phyloP scores from a whole-genome alignment of 64 coral and sea anemone species.

The Montipora efflorescens region DNA sequence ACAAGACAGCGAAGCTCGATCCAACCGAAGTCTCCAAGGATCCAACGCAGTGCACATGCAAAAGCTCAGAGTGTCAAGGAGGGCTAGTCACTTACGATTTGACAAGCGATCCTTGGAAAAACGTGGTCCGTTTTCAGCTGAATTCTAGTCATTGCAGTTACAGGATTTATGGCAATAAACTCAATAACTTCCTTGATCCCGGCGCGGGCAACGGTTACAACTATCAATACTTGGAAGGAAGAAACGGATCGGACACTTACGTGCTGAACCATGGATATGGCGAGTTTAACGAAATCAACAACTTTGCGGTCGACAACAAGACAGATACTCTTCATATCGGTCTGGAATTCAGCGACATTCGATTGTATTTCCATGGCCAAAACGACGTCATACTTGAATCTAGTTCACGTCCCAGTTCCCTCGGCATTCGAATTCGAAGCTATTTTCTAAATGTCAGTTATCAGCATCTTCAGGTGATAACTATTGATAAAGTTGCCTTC shows the following conservation, averaged over 20 bases:
- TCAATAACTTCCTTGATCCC: conserved; percentile 64
- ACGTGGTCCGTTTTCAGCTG: conserved; percentile 50
- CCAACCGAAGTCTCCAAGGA: conserved; percentile 54
- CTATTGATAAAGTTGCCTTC: conserved; percentile 31
- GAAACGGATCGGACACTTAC: conserved; percentile 55
- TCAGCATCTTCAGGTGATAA: conserved; percentile 29
- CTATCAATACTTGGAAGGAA: conserved; percentile 44
- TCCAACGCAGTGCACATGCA: conserved; percentile 40
- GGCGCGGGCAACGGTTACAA: conserved; percentile 52
- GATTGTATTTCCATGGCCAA: conserved; percentile 16
- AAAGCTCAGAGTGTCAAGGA: not conserved
- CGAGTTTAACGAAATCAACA: conserved; percentile 70
- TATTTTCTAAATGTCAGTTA: conserved; percentile 8
- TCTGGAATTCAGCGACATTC: conserved; percentile 42
- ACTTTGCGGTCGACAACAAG: conserved; percentile 27
- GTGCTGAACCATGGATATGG: conserved; percentile 55
- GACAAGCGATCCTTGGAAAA: conserved; percentile 5
- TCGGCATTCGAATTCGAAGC: conserved; percentile 17
- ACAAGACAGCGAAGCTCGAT: conserved; percentile 1
- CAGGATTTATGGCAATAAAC: conserved; percentile 40
- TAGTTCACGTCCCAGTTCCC: conserved; percentile 12
- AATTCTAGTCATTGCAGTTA: conserved; percentile 66
- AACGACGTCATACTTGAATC: conserved; percentile 44
- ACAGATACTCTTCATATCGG: conserved; percentile 36
- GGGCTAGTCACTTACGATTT: conserved; percentile 5